These are phyloP conservation scores for Champsocephalus esox DNA, from an alignment of 2,797 vertebrate genomes.

Conservation along the genomic window DNA sequence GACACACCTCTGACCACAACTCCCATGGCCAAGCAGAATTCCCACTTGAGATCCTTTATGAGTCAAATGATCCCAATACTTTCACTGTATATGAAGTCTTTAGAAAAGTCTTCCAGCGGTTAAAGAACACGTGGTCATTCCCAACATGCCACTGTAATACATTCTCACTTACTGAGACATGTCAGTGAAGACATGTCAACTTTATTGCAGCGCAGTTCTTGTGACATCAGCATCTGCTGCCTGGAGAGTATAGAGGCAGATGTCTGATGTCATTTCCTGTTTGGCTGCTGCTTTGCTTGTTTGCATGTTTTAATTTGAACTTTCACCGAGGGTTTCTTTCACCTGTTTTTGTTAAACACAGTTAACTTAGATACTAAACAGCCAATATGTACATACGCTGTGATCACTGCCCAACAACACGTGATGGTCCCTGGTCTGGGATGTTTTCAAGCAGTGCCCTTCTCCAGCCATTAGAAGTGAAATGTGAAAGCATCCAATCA, in stretches of 20 bases:
- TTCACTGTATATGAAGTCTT: too few relatives aligned
- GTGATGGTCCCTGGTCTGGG: not conserved
- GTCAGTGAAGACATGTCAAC: not conserved
- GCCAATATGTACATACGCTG: not conserved
- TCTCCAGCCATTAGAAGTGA: not conserved
- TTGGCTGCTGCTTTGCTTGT: not conserved
- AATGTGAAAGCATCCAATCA: constrained; percentile 31
- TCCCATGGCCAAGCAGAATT: constrained; percentile 19
- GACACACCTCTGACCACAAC: constrained; percentile 66
- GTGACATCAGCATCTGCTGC: not conserved
- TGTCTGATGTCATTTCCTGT: constrained; percentile 2
- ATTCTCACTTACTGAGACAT: not conserved
- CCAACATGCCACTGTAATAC: not conserved
- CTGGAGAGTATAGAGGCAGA: not conserved
- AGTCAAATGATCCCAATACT: too few relatives aligned
- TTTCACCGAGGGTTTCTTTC: not conserved
- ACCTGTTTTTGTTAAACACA: not conserved
- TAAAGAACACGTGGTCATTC: not conserved
- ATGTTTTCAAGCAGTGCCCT: not conserved
- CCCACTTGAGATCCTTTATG: too few relatives aligned
- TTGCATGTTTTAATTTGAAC: too few relatives aligned
- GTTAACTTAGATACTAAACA: not conserved
- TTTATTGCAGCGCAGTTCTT: not conserved
- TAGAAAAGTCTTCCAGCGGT: not conserved
- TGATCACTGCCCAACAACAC: not conserved